Base-by-base conservation (phyloP, 2,888 invertebrate genomes). In the Nasonovia ribisnigri region DNA sequence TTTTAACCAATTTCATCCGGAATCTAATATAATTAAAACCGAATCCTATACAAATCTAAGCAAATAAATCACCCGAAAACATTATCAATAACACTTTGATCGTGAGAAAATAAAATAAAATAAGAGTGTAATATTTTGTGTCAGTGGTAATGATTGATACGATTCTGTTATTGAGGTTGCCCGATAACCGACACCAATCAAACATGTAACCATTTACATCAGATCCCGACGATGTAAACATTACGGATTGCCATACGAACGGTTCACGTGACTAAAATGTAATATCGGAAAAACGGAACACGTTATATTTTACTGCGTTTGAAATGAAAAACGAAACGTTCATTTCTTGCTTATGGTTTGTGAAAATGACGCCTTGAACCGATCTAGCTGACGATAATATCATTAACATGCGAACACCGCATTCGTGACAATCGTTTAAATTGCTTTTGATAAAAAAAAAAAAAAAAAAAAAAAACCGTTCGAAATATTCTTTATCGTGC, bases 401-500 rank as follows among this genome's bases (percentile, higher is more conserved):
- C 29, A 91, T 77, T 24, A 54, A 91, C 84, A 84, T n/a, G 20
- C 84, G 10, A 54, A 51, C 29, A 54, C 11, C 4, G 26, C 84
- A 48, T 54, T 91, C 42, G 43, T 84, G 54, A 84, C 51, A 91
- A 84, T 54, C 84, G n/a, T 43, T 54, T 43, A 51, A 77, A 84
- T 51, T 26, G 26, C 24, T 91, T 91, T 91, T 84, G 42, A 42
- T 51, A 51, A 51, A 13, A 91, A 67, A 48, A 36, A 20, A 20
- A 67, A 60, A 67, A 67, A 60, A 11, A 29, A 29, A 77, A 77
- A 36, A 77, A 77, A 77, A 77, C 36, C 20, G 20, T 87, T 88
- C 10, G 11, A 36, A 88, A 88, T 88, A 89, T 89, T 89, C 77
- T 57, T 26, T 29, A 89, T 89, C 89, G 57, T 42, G 57, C 26